Conservation (phyloP, 1,140 invertebrate species). For the Orchestia grillus region DNA sequence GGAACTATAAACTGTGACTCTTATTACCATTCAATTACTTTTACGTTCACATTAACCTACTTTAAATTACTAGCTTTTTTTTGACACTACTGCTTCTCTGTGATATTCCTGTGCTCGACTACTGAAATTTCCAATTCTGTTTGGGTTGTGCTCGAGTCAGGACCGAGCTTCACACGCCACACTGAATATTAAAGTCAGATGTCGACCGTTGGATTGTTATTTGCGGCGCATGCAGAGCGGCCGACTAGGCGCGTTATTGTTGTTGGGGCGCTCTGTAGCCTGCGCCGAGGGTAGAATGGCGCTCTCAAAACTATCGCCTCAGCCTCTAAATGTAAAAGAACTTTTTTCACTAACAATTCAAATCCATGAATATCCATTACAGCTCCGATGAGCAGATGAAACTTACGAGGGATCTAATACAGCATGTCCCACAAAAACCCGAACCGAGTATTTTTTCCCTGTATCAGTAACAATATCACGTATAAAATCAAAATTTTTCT, state of each 20-base stretch:
- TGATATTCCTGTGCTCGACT: not conserved
- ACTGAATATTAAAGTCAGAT: not conserved
- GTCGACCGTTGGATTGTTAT: not conserved
- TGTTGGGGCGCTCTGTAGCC: not conserved
- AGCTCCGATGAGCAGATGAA: not conserved
- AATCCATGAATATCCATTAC: too few species aligned
- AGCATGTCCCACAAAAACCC: too few species aligned
- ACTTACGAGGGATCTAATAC: not conserved
- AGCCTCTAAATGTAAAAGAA: not conserved
- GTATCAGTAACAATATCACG: too few species aligned
- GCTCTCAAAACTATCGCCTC: too few species aligned
- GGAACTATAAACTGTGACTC: too few species aligned
- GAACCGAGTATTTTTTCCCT: too few species aligned
- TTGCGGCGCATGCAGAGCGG: not conserved
- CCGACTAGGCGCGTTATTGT: not conserved
- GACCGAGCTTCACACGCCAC: not conserved
- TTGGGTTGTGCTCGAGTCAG: not conserved
- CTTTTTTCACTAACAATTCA: not conserved
- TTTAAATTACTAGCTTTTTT: not conserved
- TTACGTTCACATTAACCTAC: too few species aligned
- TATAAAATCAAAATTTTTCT: too few species aligned
- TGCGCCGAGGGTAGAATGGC: not conserved
- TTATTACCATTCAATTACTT: too few species aligned
- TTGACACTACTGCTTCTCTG: not conserved
- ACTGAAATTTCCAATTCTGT: not conserved